Base-by-base conservation (phyloP, 2,113 vertebrate genomes). In the Leptobrachium leishanense region DNA sequence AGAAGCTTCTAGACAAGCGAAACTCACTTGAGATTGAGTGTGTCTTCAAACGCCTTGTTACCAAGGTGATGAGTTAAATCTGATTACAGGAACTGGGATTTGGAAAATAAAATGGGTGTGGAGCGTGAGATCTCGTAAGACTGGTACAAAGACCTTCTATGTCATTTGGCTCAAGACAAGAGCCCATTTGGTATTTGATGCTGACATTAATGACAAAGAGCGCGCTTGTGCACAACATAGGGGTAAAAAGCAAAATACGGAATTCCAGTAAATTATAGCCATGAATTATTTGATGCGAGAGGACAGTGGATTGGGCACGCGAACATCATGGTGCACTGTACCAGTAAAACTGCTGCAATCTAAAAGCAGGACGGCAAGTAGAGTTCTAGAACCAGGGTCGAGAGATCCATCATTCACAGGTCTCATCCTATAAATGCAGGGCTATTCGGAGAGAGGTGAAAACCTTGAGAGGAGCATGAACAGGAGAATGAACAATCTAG, bases 21-120 rank as follows among this genome's bases (percentile, higher is more conserved):
- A 4, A 20, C 41, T 74, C 42, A 9, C 8, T 63, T 43, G n/a
- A 43, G 59, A 74, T 74, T 31, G 20, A 75, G 57, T 12, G 55
- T 43, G 43, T 46, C 42, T 39, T 65, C 43, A 39, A 4, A 64
- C 69, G 65, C 31, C 57, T 57, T 40, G 75, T 77, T 77, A 69
- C 75, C 75, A 77, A 59, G 75, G 75, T 62, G 66, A 77, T 69
- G n/a, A 13, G 67, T 42, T 43, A 43, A 68, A 42, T 9, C 75
- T 68, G 46, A 76, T 68, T 57, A 42, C 50, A 43, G 41, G 75
- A 13, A 68, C 13, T 43, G 75, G 50, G 53, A 68, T 40, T 31
- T 68, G 64, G 74, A 12, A 54, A 67, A 31, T 31, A 31, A 31
- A 42, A 44, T 4, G 68, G 68, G 68, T 55, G 75, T 53, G 75